Percentiles rank a stretch among this genome's conserved stretches.
phyloP scores from a whole-genome alignment of 2,113 vertebrate species.

The Trogon melanurus region DNA sequence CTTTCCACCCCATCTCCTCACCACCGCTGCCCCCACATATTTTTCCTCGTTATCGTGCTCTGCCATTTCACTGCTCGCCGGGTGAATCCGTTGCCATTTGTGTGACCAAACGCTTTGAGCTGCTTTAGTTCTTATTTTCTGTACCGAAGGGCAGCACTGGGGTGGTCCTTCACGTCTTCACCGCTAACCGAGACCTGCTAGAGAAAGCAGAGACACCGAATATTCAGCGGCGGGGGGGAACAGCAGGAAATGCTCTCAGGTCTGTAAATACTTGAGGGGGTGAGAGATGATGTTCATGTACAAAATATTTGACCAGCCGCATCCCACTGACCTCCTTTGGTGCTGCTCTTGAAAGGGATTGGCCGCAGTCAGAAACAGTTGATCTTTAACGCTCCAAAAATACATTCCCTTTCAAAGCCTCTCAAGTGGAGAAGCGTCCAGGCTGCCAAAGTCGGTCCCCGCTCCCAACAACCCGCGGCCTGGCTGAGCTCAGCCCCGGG shows the following conservation, averaged over 20 bases:
- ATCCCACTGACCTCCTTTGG: slow-evolving; percentile 64
- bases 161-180: not conserved
- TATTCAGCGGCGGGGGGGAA: not conserved
- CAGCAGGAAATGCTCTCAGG: slow-evolving; percentile 58
- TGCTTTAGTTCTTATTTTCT: not conserved
- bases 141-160: not conserved
- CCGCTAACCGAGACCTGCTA: not conserved
- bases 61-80: not conserved
- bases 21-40: not conserved
- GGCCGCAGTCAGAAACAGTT: slow-evolving; percentile 9
- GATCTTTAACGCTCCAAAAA: slow-evolving; percentile 62
- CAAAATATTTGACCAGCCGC: slow-evolving; percentile 56
- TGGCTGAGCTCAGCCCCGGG: not conserved
- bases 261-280: slow-evolving; percentile 56
- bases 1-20: slow-evolving; percentile 21
- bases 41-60: not conserved
- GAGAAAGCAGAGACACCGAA: not conserved
- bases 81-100: not conserved
- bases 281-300: slow-evolving; percentile 55
- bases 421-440: not conserved
- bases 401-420: slow-evolving; percentile 53
- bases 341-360: slow-evolving; percentile 37
- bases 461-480: not conserved
- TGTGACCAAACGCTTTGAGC: not conserved
- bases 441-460: not conserved